Evolutionary conservation across 2,888 invertebrate species (phyloP).

Genomic region (Lithophane socia): DNA sequence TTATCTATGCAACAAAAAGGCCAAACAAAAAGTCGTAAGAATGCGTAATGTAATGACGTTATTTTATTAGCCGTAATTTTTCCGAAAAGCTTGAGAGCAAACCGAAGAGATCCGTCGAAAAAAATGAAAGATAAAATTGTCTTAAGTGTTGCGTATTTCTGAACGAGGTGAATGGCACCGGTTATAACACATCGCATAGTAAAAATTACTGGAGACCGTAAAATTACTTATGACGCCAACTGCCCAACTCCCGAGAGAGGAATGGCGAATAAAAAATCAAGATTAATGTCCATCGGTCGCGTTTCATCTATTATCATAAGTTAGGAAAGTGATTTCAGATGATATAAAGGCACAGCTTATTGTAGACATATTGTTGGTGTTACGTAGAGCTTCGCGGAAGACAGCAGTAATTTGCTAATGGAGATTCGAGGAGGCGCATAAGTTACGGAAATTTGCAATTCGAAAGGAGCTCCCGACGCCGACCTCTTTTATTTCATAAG

Average conservation of each 20-base stretch:
- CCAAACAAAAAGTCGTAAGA: constrained; percentile 37
- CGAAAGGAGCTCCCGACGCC: constrained; percentile 65
- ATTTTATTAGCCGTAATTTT: constrained; percentile 49
- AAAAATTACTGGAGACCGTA: constrained; percentile 69
- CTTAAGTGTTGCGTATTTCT: constrained; percentile 47
- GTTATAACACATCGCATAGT: constrained; percentile 65
- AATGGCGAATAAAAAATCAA: constrained; percentile 69
- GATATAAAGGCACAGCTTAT: constrained; percentile 74
- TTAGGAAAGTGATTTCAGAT: constrained; percentile 76
- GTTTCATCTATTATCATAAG: constrained; percentile 79
- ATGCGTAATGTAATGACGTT: constrained; percentile 49
- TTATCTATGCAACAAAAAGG: constrained; percentile 40
- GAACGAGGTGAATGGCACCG: constrained; percentile 70
- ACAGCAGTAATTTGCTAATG: constrained; percentile 81
- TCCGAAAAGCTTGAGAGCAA: constrained; percentile 18
- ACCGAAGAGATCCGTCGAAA: constrained; percentile 30
- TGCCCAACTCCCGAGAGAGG: constrained; percentile 66
- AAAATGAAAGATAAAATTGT: constrained; percentile 42
- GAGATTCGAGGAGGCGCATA: constrained; percentile 74
- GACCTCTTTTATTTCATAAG: constrained; percentile 72
- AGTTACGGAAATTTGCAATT: constrained; percentile 75
- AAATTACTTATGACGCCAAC: constrained; percentile 65
- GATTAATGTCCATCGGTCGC: constrained; percentile 74
- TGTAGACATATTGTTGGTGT: constrained; percentile 77
- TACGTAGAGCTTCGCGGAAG: constrained; percentile 69